Base-by-base conservation (phyloP, 2,888 invertebrate species). In the Endomychus coccineus region DNA sequence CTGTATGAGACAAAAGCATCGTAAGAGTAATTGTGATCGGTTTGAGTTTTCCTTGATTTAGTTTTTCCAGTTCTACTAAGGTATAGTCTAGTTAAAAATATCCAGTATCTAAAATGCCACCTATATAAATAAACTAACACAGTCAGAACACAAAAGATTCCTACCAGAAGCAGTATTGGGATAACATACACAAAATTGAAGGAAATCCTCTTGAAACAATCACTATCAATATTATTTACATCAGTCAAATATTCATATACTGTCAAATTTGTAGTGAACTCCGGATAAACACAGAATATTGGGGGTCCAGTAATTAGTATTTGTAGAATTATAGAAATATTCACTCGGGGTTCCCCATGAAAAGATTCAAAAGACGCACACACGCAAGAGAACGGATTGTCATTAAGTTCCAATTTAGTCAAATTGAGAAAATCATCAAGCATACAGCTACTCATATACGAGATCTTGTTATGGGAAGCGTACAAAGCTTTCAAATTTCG, bases 1-100 rank as follows among this genome's bases (percentile, higher is more conserved):
- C 74, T 71, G 46, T 77, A 77, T 0, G 75, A 77, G 1, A 77
- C 70, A 45, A 77, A 77, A 0, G 75, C 76, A 42, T 77, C 77
- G 48, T 74, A 77, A 36, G 69, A 68, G 44, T 70, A 73, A 31
- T 56, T 55, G n/a, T 32, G 43, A 17, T 50, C 44, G 1, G 51
- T 51, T 27, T 59, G 66, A 0, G 50, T 46, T 29, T 59, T 66
- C 23, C 55, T 55, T 2, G 49, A 43, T 17, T 51, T 54, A 1
- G 52, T 48, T 41, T 51, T 58, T 6, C 55, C 53, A 39, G 63
- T 67, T 34, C 70, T 64, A 9, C 69, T 70, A 30, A 75, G 55
- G 3, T 74, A 71, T 35, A 74, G 54, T 47, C 71, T 71, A 1
- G 70, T 69, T 34, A 76, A 51, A 48, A 76, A 75, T 42, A 74